Evolutionary conservation across 2,113 vertebrate genomes (phyloP), one percentile per base, ranked within the genome.

Genomic region (Onychostruthus taczanowskii): DNA sequence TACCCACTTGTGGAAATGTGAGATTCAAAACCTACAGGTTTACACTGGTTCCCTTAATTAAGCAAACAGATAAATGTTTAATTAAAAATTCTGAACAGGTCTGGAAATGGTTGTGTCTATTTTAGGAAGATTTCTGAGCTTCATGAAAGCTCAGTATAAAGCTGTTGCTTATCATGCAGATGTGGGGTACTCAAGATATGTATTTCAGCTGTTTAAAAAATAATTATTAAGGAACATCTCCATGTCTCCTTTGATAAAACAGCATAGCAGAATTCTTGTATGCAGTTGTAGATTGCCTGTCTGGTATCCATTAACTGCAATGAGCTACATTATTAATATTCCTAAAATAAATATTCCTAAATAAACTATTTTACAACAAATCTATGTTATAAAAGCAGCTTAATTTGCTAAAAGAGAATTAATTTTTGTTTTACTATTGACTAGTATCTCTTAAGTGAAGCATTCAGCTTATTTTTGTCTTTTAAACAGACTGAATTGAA

Each of bases 151-250:
- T 63, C 33, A 37, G 20, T 59, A 6, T 47, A 63, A 55, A 43
- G 37, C 66, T 84, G 0, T 9, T 70, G 21, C 35, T 85, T 52
- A 19, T 84, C 17, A 7, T 20, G 39, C 44, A 74, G n/a, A 21
- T 41, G 22, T 66, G 23, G 10, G 11, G 5, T 41, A 35, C n/a
- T 56, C 33, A 44, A 44, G 10, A 26, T 28, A 44, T 0, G 1
- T 63, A 37, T 70, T 90, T 62, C 35, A 86, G 23, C 20, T 55
- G 19, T 24, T 74, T 41, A 24, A 47, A 47, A 68, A 68, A 31
- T 3, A 46, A 27, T 72, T 47, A 19, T 50, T 64, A 56, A 39
- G 41, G 53, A 86, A 3, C 26, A 44, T 52, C 16, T 84, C 63
- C 33, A 12, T 2, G 3, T 84, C 31, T 46, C 52, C 30, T 78